Evolutionary conservation across 2,888 invertebrate genomes (phyloP).

Genomic region (Endotricha flammealis): DNA sequence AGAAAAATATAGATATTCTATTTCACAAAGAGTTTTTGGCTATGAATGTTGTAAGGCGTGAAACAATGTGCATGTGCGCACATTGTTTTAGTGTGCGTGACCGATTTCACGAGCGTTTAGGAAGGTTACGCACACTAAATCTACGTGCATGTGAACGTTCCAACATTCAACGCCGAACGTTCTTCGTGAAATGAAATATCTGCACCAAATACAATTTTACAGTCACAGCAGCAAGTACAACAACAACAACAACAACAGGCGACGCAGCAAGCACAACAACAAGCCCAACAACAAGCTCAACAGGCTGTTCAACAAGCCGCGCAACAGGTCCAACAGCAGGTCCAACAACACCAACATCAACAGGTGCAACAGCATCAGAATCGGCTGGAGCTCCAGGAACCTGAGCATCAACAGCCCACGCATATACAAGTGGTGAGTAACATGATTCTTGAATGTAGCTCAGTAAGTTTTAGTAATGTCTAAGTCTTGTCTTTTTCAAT

Average conservation of each 20-base stretch:
- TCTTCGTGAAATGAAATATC: too few relatives aligned
- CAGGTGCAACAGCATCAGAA: constrained; percentile 62
- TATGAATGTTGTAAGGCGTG: too few relatives aligned
- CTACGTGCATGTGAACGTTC: too few relatives aligned
- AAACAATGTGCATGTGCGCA: too few relatives aligned
- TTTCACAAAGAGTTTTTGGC: too few relatives aligned
- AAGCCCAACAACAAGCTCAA: constrained; percentile 57
- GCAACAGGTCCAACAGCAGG: constrained; percentile 43
- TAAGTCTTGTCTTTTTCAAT: too few relatives aligned
- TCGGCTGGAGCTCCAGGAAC: constrained; percentile 54
- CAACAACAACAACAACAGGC: constrained; percentile 39
- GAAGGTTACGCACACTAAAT: too few relatives aligned
- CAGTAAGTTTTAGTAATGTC: too few relatives aligned
- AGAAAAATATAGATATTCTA: too few relatives aligned
- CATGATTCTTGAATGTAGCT: neutral
- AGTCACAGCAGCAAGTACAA: constrained; percentile 44
- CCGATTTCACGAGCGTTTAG: too few relatives aligned
- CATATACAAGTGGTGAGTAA: constrained; percentile 68
- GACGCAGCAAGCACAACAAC: constrained; percentile 35
- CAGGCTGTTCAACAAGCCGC: constrained; percentile 57
- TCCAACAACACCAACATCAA: constrained; percentile 44
- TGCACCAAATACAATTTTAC: constrained; percentile 13
- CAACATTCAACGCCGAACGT: too few relatives aligned
- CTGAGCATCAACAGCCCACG: constrained; percentile 70
- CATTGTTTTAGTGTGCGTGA: too few relatives aligned